Evolutionary conservation across 1,140 invertebrate species (phyloP), one percentile per base, ranked within the genome.

Genomic region (Drosophila bocki): DNA sequence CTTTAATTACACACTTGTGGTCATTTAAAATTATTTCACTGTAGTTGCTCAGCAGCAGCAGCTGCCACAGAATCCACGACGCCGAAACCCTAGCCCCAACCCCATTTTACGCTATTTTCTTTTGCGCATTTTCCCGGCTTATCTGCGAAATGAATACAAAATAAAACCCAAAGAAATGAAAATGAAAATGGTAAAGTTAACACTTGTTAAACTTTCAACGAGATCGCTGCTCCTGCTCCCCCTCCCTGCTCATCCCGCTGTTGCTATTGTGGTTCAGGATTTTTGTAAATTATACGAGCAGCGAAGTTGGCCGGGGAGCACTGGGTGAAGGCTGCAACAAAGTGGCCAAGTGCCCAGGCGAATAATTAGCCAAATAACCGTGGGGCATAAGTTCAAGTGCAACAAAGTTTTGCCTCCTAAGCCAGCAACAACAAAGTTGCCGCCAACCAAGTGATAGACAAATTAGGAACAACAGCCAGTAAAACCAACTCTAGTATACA

Each of bases 281-380:
- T 58, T 71, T 51, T 51, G 84, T 85, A 84, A 90, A 81, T 88
- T 90, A 88, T 90, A 79, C 65, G 65, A 80, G 57, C 58, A 62
- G 41, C 39, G 47, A 74, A 37, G 41, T 54, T 37, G 33, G 13
- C 22, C 39, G 22, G 41, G 41, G 11, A 9, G 19, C 29, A 35
- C 35, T 56, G 57, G 11, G 39, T 41, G 56, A 44, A 48, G 45
- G 53, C 62, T 67, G 70, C 76, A 88, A 88, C 85, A 88, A 88
- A 85, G 85, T 88, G 88, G 85, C 81, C 85, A 80, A 88, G 81
- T 83, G 84, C 84, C 84, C 84, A 47, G 65, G 84, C 81, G 85
- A 90, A 90, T 88, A 88, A 88, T 88, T 88, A 88, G 85, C 85
- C 86, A 88, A 82, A 88, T 90, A 85, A 85, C 78, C 85, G 78